phyloP scores from a whole-genome alignment of 2,113 vertebrate species.

The Xerus inauris region DNA sequence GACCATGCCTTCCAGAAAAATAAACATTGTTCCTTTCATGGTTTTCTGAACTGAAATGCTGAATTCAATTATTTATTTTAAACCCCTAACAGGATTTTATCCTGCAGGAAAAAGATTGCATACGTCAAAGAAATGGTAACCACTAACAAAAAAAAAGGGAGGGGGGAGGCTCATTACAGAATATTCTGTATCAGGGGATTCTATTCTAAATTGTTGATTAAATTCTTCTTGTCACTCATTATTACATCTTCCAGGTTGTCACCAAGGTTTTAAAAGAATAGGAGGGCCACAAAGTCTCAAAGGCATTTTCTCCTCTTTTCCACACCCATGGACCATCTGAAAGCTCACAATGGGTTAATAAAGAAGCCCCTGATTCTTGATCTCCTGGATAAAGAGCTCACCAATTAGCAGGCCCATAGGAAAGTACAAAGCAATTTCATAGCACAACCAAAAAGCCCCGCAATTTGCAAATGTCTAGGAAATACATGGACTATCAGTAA shows the following conservation, averaged over 20 bases:
- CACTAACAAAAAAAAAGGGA: neutral
- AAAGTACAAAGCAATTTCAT: conserved; percentile 66
- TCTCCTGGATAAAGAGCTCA: conserved; percentile 69
- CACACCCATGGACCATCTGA: conserved; percentile 65
- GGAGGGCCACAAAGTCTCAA: conserved; percentile 76
- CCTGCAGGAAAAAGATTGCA: conserved; percentile 62
- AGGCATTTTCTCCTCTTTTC: conserved; percentile 72
- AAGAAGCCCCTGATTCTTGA: conserved; percentile 76
- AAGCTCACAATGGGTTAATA: conserved; percentile 71
- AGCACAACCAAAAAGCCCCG: conserved; percentile 71
- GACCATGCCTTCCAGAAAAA: conserved; percentile 49
- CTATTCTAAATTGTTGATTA: conserved; percentile 83
- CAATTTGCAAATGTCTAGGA: conserved; percentile 74
- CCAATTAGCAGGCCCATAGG: conserved; percentile 83
- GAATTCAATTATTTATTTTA: conserved; percentile 59
- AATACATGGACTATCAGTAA: conserved; percentile 65
- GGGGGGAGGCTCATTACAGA: conserved; percentile 76
- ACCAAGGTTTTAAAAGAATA: conserved; percentile 80
- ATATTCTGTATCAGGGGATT: conserved; percentile 77
- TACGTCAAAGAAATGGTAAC: conserved; percentile 74
- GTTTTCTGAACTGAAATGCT: conserved; percentile 28
- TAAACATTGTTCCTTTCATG: conserved; percentile 7
- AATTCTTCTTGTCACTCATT: conserved; percentile 83
- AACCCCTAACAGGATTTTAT: conserved; percentile 73
- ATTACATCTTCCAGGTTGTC: conserved; percentile 76